Conservation (phyloP, 2,888 invertebrate genomes). For the Lumbricus terrestris region DNA sequence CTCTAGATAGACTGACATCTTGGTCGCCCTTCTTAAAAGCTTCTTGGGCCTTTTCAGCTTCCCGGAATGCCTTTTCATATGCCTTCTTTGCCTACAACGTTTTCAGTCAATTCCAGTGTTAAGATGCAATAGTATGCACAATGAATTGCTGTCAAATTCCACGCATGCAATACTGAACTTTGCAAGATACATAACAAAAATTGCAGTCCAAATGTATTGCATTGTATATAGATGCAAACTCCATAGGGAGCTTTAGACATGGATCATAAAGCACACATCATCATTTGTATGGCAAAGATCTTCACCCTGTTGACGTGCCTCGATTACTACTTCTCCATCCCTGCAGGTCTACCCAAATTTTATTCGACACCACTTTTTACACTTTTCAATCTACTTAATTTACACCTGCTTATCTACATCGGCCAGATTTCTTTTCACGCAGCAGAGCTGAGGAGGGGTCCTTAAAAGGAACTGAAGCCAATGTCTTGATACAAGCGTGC, state of each 20-base stretch:
- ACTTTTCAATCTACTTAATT: not conserved
- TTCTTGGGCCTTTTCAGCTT: conserved; percentile 90
- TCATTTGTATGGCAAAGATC: not conserved
- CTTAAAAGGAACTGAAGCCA: not conserved
- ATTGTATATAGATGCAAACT: not conserved
- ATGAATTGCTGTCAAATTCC: not conserved
- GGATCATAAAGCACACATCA: not conserved
- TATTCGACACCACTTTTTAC: not conserved
- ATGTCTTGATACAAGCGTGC: not conserved
- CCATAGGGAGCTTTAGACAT: not conserved
- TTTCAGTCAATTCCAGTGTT: conserved; percentile 24
- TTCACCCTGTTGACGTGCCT: not conserved
- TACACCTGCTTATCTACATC: not conserved
- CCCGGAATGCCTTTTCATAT: conserved; percentile 92
- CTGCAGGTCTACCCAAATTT: not conserved
- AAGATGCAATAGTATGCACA: not conserved
- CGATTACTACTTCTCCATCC: not conserved
- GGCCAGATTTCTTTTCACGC: not conserved
- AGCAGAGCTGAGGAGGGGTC: not conserved
- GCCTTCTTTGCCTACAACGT: conserved; percentile 71
- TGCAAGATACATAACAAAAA: too few species aligned
- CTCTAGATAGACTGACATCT: conserved; percentile 88
- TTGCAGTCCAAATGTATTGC: not conserved
- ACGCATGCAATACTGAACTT: not conserved
- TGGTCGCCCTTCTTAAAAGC: conserved; percentile 94